Evolutionary conservation across 2,888 invertebrate species (phyloP), one percentile per base, ranked within the genome.

Genomic region (Synergus japonicus): DNA sequence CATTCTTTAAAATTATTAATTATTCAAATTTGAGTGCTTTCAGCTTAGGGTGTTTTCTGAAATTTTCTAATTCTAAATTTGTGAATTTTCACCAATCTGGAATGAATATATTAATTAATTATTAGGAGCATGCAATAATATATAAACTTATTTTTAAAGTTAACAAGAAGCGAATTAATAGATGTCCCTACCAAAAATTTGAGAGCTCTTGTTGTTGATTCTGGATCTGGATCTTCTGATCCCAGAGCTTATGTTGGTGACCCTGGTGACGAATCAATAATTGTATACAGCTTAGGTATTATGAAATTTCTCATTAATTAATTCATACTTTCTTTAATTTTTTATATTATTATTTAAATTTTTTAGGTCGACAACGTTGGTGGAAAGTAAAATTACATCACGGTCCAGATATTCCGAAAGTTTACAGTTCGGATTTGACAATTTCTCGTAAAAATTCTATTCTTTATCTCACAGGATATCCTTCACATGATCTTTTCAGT

Each of bases 201-300:
- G 41, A 90, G 86, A 82, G 85, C 82, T 65, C 84, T 93, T 12
- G 89, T 90, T 0, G 85, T 92, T 8, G 92, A 93, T 88, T 85
- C 87, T 7, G 65, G 83, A 29, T 77, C 80, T 18, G 83, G 83
- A 64, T 83, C 83, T 18, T 85, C 80, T 81, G 90, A 91, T 12
- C 85, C 88, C 8, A 88, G 88, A 78, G 93, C 91, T 13, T 93
- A 92, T 82, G 85, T 93, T 77, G 92, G 92, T 8, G 89, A 91
- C 81, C 86, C 90, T 29, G 91, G 90, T 2, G 87, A 87, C 18
- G 87, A 88, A 67, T 85, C 85, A 2, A 85, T 91, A 44, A 83
- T 89, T 18, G 83, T 87, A 22, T 89, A 87, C 76, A 85, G 83
- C 65, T 80, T 88, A 10, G 85, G 87, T 86, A 77, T 79, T 76